phyloP scores from a whole-genome alignment of 2,113 vertebrate genomes.

The Colinus virginianus region DNA sequence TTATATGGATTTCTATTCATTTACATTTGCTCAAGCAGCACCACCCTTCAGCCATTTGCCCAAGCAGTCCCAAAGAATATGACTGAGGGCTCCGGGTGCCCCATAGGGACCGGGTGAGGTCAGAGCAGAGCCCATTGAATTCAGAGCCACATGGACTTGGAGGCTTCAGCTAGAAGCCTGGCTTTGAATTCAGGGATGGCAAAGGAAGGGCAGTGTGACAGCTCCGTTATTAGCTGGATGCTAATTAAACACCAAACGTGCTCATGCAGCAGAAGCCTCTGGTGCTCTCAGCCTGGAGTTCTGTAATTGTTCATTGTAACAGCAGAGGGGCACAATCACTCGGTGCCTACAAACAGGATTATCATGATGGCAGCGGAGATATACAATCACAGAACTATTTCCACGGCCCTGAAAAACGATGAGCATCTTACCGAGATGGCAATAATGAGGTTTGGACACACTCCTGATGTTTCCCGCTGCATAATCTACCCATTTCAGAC shows the following conservation, averaged over 20 bases:
- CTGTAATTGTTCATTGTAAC: rapidly evolving
- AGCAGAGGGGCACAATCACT: neutral
- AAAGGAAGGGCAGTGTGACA: rapidly evolving
- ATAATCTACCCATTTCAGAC: neutral
- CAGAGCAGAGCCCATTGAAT: rapidly evolving
- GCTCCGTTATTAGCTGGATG: neutral
- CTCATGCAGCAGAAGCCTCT: neutral
- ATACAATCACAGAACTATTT: neutral
- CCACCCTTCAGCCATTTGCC: neutral
- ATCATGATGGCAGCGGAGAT: rapidly evolving
- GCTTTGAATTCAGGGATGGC: neutral
- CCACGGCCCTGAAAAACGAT: neutral
- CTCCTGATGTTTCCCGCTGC: neutral
- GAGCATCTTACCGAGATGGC: neutral
- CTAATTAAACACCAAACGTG: neutral
- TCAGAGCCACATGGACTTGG: neutral
- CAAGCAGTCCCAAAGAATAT: rapidly evolving
- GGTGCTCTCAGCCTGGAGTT: neutral
- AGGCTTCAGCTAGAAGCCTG: neutral
- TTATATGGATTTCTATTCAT: constrained; percentile 39
- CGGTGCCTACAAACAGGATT: neutral
- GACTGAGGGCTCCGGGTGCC: rapidly evolving
- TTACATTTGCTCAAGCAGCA: neutral
- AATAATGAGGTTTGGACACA: neutral
- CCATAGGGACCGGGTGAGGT: rapidly evolving